Percentiles rank a stretch among this genome's conserved stretches.
phyloP scores from a whole-genome alignment of 1,140 invertebrate species.

The Caenorhabditis briggsae region DNA sequence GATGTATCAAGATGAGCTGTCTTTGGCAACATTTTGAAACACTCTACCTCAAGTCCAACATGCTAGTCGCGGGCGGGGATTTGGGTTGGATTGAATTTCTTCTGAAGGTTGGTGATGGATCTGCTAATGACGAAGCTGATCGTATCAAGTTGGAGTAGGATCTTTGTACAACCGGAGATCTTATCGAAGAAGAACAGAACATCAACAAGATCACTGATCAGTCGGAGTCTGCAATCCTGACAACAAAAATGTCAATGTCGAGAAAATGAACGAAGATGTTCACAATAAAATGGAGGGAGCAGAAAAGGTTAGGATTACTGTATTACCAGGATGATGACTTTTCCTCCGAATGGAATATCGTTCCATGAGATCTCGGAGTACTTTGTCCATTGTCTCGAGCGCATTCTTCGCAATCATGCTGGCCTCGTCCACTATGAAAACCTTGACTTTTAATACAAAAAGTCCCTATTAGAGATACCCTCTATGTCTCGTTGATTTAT shows the following conservation, averaged over 20 bases:
- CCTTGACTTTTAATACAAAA: too few species aligned
- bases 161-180: background rate
- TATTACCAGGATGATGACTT: conserved; percentile 50
- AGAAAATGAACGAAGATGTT: conserved; percentile 5
- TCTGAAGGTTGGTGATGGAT: background rate
- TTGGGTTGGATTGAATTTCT: conserved; percentile 41
- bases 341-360: background rate
- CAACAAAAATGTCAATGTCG: conserved; percentile 21
- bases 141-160: background rate
- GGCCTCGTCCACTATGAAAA: too few species aligned
- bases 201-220: background rate
- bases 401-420: too few species aligned
- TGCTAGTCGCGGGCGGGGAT: conserved; percentile 11
- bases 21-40: conserved; percentile 24
- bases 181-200: background rate
- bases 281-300: background rate
- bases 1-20: conserved; percentile 9
- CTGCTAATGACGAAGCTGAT: background rate
- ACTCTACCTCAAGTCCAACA: conserved; percentile 4
- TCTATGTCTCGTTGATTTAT: too few species aligned
- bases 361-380: too few species aligned
- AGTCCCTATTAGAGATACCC: too few species aligned
- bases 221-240: background rate
- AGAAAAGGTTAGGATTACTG: background rate
- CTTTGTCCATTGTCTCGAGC: too few species aligned